phyloP scores from a whole-genome alignment of 2,113 vertebrate species.

The Chunga burmeisteri region DNA sequence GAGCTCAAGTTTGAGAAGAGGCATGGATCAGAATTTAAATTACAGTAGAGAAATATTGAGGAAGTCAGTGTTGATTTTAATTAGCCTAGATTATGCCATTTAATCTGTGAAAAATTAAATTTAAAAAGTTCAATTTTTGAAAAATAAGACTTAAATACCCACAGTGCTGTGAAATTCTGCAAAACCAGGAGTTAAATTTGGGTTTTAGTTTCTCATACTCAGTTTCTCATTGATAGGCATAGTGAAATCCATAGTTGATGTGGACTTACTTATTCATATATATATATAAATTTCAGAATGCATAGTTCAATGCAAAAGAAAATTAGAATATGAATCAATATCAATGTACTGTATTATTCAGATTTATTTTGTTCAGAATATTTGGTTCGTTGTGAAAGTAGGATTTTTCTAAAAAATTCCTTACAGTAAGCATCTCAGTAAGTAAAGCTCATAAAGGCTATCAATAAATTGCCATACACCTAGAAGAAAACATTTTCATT shows the following conservation, averaged over 20 bases:
- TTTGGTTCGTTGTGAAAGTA: neutral
- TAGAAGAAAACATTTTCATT: conserved; percentile 40
- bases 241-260: neutral
- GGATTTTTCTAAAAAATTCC: conserved; percentile 15
- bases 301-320: conserved; percentile 26
- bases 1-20: neutral
- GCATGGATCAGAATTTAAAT: neutral
- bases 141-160: neutral
- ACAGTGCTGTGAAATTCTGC: neutral
- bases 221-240: neutral
- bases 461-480: conserved; percentile 13
- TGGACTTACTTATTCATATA: neutral
- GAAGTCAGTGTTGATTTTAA: neutral
- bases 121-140: neutral
- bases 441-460: neutral
- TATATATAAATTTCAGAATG: conserved; percentile 10
- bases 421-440: neutral
- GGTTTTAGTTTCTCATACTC: neutral
- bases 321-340: neutral
- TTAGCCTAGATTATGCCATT: neutral
- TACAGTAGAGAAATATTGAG: neutral
- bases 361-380: neutral
- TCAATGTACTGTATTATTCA: neutral
- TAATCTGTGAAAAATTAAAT: neutral
- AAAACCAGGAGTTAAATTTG: neutral